A percentile compares a stretch with the other conserved stretches of the same genome.
Evolutionary conservation across 2,113 vertebrate species (phyloP).

Genomic region (Entosphenus tridentatus): DNA sequence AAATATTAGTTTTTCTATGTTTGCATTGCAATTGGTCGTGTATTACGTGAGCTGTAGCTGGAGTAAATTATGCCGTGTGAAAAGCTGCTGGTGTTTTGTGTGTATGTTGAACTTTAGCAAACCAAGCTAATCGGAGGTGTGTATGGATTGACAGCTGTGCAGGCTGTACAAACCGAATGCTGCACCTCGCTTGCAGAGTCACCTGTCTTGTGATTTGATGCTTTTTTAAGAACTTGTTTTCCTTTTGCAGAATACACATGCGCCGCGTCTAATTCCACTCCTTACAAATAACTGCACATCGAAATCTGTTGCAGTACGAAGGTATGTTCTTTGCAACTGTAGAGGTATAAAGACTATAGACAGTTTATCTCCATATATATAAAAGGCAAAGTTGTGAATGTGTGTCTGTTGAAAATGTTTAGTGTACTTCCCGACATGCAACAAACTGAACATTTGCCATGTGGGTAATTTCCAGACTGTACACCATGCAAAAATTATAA

Average conservation of each 20-base stretch:
- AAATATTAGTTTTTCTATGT: too few species aligned
- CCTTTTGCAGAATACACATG: slow-evolving; percentile 57
- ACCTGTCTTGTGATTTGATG: neutral
- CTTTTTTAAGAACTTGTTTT: slow-evolving; percentile 7
- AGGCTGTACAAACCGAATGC: neutral
- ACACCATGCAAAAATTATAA: too few species aligned
- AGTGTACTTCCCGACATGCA: too few species aligned
- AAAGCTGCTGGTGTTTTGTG: neutral
- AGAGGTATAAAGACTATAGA: too few species aligned
- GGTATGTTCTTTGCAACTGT: slow-evolving; percentile 25
- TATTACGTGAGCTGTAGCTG: too few species aligned
- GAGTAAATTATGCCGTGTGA: neutral
- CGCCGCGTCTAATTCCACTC: slow-evolving; percentile 81
- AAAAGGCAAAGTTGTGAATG: too few species aligned
- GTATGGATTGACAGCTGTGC: neutral
- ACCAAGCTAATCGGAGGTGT: neutral
- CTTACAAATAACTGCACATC: slow-evolving; percentile 95
- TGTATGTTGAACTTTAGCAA: neutral
- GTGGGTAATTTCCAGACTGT: too few species aligned
- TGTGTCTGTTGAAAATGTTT: too few species aligned
- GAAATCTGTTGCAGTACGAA: slow-evolving; percentile 84
- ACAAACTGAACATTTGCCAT: too few species aligned
- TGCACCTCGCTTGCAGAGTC: neutral
- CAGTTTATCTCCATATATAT: slow-evolving; percentile 6
- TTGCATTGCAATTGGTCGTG: too few species aligned